Evolutionary conservation across 2,888 invertebrate genomes (phyloP).

Genomic region (Chymomyza amoena): DNA sequence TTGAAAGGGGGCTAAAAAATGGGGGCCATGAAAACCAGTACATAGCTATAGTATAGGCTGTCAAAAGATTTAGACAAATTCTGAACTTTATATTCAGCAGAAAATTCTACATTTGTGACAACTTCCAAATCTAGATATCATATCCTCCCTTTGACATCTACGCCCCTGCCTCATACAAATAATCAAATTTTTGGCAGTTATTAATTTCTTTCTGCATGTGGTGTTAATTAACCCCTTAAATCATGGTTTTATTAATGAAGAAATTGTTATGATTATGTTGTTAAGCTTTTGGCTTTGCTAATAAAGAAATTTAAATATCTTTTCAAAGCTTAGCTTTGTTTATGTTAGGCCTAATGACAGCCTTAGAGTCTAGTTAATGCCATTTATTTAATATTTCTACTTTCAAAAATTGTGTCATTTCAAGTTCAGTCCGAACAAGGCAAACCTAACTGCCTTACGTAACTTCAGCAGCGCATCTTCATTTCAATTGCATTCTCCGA

Average conservation of each 20-base stretch:
- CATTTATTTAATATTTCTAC: neutral
- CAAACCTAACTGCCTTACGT: neutral
- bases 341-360: neutral
- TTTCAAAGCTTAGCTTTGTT: neutral
- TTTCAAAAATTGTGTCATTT: neutral
- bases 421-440: neutral
- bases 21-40: too few relatives aligned
- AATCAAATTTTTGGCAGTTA: neutral
- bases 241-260: neutral
- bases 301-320: neutral
- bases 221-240: neutral
- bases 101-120: too few relatives aligned
- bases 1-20: too few relatives aligned
- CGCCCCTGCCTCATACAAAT: neutral
- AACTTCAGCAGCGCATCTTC: neutral
- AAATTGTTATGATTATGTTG: neutral
- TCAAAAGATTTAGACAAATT: too few relatives aligned
- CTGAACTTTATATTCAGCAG: too few relatives aligned
- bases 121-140: too few relatives aligned
- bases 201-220: neutral
- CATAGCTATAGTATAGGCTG: too few relatives aligned
- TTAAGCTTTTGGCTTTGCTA: neutral
- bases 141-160: too few relatives aligned
- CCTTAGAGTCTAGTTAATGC: neutral
- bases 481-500: neutral